Percentiles rank a stretch among this genome's conserved stretches.
Conservation (phyloP, 2,888 invertebrate species). For the Listrodromus nycthemerus region DNA sequence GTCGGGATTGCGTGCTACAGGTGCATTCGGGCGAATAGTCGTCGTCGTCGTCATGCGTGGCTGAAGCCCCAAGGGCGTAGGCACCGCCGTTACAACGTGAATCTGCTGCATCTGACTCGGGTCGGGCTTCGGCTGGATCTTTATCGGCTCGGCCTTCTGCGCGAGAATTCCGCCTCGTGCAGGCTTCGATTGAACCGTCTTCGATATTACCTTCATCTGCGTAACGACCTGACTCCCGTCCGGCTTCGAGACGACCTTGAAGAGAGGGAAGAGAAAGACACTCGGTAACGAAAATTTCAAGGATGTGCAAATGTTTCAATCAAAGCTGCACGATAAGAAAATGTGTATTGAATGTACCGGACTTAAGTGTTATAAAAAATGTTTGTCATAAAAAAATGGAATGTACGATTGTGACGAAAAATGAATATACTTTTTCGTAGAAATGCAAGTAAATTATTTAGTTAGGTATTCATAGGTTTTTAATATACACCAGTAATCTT, state of each 20-base stretch:
- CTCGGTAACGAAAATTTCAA: too few species aligned
- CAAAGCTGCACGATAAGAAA: too few species aligned
- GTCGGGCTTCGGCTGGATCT: conserved; percentile 83
- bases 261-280: too few species aligned
- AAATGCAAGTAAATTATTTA: too few species aligned
- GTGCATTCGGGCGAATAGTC: conserved; percentile 73
- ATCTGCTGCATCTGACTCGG: conserved; percentile 79
- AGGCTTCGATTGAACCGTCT: conserved; percentile 72
- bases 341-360: too few species aligned
- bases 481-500: too few species aligned
- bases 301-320: too few species aligned
- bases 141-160: conserved; percentile 81
- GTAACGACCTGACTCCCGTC: conserved; percentile 83
- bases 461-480: too few species aligned
- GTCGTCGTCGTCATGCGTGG: conserved; percentile 73
- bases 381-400: too few species aligned
- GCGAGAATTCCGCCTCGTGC: conserved; percentile 38
- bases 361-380: too few species aligned
- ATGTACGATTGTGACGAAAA: too few species aligned
- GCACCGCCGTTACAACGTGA: conserved; percentile 82
- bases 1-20: conserved; percentile 75
- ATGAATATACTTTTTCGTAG: too few species aligned
- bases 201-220: conserved; percentile 83
- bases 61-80: conserved; percentile 76
- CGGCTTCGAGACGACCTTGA: conserved; percentile 80